phyloP scores from a whole-genome alignment of 2,113 vertebrate species.

The Amphiprion ocellaris region DNA sequence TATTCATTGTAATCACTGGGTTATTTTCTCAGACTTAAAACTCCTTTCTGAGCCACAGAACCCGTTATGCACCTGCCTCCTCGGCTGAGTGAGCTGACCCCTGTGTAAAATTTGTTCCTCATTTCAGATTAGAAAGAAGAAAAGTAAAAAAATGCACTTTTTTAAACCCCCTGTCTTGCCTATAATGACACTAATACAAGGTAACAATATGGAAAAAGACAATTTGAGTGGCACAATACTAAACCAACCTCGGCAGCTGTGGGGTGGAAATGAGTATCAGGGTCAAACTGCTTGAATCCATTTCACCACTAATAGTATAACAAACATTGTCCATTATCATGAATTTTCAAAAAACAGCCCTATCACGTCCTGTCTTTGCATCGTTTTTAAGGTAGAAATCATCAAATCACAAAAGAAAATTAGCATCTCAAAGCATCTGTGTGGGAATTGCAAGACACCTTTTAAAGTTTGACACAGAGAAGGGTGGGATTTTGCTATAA shows the following conservation, averaged over 20 bases:
- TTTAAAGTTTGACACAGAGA: slow-evolving; percentile 1
- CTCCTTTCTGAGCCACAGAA: background rate
- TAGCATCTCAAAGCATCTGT: slow-evolving; percentile 31
- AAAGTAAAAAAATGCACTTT: background rate
- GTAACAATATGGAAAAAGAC: background rate
- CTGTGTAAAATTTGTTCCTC: background rate
- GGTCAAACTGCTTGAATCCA: slow-evolving; percentile 9
- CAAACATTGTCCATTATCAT: background rate
- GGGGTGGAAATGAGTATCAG: background rate
- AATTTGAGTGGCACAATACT: background rate
- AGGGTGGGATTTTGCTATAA: background rate
- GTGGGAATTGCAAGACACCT: background rate
- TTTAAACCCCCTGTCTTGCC: background rate
- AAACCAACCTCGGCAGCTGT: background rate
- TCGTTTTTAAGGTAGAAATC: background rate
- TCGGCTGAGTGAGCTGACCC: background rate
- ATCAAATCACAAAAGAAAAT: slow-evolving; percentile 18
- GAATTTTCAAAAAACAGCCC: background rate
- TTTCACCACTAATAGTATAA: slow-evolving; percentile 1
- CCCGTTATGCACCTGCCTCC: background rate
- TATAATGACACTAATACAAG: background rate
- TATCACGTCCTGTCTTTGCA: background rate
- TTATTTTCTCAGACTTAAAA: background rate
- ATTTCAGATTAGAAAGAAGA: background rate
- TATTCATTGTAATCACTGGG: background rate